These are phyloP conservation scores for Leptoclinus maculatus DNA, from an alignment of 2,797 vertebrate species.

Conservation along the genomic window DNA sequence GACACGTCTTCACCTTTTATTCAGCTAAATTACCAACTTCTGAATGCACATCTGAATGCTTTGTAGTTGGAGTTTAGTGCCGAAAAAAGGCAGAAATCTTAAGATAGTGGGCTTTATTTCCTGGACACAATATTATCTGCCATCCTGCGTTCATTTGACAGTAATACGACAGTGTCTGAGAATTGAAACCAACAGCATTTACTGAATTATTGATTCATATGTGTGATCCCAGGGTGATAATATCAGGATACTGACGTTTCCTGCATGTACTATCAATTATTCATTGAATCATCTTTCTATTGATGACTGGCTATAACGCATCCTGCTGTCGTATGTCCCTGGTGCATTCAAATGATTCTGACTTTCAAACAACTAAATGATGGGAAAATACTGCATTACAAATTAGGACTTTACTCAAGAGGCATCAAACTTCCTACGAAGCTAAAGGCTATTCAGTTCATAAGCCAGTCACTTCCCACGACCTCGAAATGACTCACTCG, in stretches of 20 bases:
- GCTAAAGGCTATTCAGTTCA: constrained; percentile 9
- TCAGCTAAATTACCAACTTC: background rate
- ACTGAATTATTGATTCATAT: constrained; percentile 65
- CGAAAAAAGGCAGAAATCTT: background rate
- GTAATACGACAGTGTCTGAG: constrained; percentile 34
- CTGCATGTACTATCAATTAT: constrained; percentile 69
- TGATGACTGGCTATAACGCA: constrained; percentile 58
- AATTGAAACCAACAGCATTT: constrained; percentile 50
- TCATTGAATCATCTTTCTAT: constrained; percentile 60
- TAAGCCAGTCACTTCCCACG: constrained; percentile 21
- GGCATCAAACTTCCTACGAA: background rate
- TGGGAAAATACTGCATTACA: background rate
- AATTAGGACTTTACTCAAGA: constrained; percentile 1
- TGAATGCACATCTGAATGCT: background rate
- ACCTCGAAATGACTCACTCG: constrained; percentile 9
- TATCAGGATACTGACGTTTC: constrained; percentile 44
- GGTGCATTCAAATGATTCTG: constrained; percentile 18
- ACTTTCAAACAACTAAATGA: constrained; percentile 14
- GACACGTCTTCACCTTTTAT: background rate
- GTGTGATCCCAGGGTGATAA: constrained; percentile 55
- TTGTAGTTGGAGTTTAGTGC: background rate
- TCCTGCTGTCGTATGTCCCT: constrained; percentile 50
- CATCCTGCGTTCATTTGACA: constrained; percentile 21
- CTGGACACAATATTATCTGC: constrained; percentile 31
- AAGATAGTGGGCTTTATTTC: constrained; percentile 3